Conservation (phyloP, 2,113 vertebrate species). For the Rutilus rutilus region DNA sequence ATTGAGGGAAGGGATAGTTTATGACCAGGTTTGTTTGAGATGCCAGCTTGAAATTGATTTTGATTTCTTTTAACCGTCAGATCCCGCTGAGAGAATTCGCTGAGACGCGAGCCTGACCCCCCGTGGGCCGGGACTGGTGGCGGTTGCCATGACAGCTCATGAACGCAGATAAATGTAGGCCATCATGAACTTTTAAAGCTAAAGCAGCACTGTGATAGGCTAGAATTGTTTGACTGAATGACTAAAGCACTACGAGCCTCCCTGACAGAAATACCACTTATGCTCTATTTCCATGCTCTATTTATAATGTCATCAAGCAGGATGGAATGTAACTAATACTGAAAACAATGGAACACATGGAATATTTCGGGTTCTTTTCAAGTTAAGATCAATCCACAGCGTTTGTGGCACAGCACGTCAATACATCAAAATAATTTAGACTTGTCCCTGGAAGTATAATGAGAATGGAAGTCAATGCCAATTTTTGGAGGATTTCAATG, state of each 20-base stretch:
- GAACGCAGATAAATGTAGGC: background rate
- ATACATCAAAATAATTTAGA: background rate
- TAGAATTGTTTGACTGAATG: background rate
- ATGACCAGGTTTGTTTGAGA: background rate
- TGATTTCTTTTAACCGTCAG: background rate
- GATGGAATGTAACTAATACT: background rate
- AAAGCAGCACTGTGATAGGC: background rate
- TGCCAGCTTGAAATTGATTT: background rate
- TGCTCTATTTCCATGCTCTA: background rate
- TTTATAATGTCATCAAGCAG: background rate
- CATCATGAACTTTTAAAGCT: background rate
- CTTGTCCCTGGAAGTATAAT: background rate
- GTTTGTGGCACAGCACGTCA: background rate
- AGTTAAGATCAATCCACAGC: background rate
- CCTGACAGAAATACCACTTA: background rate
- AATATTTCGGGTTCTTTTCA: background rate
- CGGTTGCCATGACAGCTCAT: background rate
- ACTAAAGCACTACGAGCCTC: background rate
- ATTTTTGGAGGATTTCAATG: background rate
- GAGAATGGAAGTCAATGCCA: background rate
- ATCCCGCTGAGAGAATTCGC: background rate
- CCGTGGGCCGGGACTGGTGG: too few species aligned
- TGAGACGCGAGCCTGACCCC: too few species aligned
- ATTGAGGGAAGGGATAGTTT: too few species aligned
- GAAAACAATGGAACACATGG: background rate